Evolutionary conservation across 2,113 vertebrate genomes (phyloP).

Genomic region (Cyanoliseus patagonus): DNA sequence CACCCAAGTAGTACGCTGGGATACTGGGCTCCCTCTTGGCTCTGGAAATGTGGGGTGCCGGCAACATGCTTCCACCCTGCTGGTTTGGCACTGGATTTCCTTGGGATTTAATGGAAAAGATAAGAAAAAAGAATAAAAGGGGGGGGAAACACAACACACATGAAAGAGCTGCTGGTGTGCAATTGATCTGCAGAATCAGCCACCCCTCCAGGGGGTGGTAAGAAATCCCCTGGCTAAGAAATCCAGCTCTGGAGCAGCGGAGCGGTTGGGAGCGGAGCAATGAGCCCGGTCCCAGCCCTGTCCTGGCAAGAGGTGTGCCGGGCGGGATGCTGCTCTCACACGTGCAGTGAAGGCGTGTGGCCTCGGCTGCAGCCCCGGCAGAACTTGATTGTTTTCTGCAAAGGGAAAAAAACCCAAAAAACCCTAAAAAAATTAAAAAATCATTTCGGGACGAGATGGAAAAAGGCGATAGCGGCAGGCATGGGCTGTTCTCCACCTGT

Average conservation of each 20-base stretch:
- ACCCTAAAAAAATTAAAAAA: neutral
- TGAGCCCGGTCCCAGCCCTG: neutral
- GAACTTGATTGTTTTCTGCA: slow-evolving; percentile 58
- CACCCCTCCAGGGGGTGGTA: neutral
- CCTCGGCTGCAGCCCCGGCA: neutral
- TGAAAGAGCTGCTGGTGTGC: neutral
- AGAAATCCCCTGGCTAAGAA: neutral
- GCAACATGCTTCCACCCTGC: neutral
- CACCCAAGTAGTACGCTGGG: neutral
- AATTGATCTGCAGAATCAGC: neutral
- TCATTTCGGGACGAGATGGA: slow-evolving; percentile 68
- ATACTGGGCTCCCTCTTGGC: neutral
- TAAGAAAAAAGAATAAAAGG: rapidly evolving
- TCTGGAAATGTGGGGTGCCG: neutral
- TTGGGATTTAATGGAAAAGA: neutral
- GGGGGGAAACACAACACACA: neutral
- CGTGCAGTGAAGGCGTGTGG: neutral
- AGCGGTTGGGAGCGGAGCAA: neutral
- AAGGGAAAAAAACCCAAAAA: neutral
- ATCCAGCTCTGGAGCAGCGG: neutral
- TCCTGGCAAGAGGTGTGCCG: rapidly evolving
- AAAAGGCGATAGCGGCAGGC: slow-evolving; percentile 70
- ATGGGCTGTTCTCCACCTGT: slow-evolving; percentile 98
- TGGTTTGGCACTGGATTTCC: rapidly evolving
- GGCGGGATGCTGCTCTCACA: neutral